Evolutionary conservation across 2,888 invertebrate genomes (phyloP), one percentile per base, ranked within the genome.

Genomic region (Exephanes ischioxanthus): DNA sequence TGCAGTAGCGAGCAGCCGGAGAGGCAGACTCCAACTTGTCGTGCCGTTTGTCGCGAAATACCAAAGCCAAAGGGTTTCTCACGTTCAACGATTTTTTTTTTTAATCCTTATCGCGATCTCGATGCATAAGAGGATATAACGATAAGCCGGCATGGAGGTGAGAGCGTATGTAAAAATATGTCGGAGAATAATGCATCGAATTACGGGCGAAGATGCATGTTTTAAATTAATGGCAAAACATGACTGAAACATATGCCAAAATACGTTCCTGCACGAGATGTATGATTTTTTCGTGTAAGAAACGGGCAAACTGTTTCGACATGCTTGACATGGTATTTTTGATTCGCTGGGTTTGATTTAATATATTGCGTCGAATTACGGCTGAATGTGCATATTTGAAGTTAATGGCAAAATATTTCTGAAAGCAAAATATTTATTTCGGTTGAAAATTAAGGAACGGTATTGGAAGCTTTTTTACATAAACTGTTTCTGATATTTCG

Each of bases 11-110:
- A 63, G 48, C 19, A 63, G 48, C 16, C 30, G 63, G n/a, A 16
- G 7, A 4, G 11, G 41, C 72, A 33, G 55, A 22, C n/a, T 73
- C 67, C 66, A 67, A 55, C 53, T 41, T 26, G 14, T 66, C 51
- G 67, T 33, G 51, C 5, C 75, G 68, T 22, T 58, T 30, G 61
- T 81, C 33, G 75, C 75, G 22, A 75, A 81, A 81, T 81, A 67
- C 68, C 67, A 14, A 19, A 68, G 41, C 53, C 26, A 53, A 53
- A 45, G 37, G 14, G 19, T 9, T 51, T 66, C 79, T 71, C 51
- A 41, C 30, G 19, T 19, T 51, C 5, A 26, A 22, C 3, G 14
- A 11, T 26, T 53, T 66, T 48, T 30, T 68, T 61, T 51, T 81
- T 58, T 48, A 55, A 53, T 68, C 75, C 33, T 55, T 80, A 80